Evolutionary conservation across 2,888 invertebrate genomes (phyloP), one percentile per base, ranked within the genome.

Genomic region (Phanerotoma sp.): DNA sequence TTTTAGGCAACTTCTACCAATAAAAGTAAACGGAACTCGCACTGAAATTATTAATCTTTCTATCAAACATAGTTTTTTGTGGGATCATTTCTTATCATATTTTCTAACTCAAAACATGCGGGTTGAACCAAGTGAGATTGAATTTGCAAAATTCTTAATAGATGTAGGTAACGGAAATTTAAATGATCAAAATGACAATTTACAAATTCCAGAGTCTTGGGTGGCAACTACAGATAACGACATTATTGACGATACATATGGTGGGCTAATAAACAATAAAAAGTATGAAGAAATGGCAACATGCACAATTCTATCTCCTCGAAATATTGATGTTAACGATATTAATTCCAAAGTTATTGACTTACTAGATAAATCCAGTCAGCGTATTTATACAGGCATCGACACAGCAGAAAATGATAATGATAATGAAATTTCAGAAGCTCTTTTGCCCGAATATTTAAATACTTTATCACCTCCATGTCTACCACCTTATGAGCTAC

Each of bases 41-140:
- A 54, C 37, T 22, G 47, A 54, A 44, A 33, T 35, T 41, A 20
- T 66, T 5, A 61, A 58, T 62, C 40, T 63, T 15, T 62, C 61
- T 9, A 64, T 66, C 7, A 64, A 63, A 52, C 52, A 21, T 41
- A 62, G 62, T 53, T 21, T 41, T n/a, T 15, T 64, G 21, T 63
- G 61, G 62, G 25, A 28, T 41, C 11, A 51, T 33, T 63, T 65
- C 35, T 7, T 13, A 2, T 51, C 56, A 38, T 56, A 47, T 51
- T 44, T 62, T 15, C 51, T 66, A 18, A 62, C 54, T n/a, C 30
- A 60, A 51, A 62, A 61, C 20, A 62, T 62, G 58, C 41, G 55
- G 38, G 33, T 55, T 37, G 47, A 57, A 51, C 57, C 57, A 11
- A 16, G 56, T 28, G 56, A 62, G 57, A 40, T 37, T 15, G 3